Conservation (phyloP, 1,140 invertebrate genomes). For the Nomia melanderi region DNA sequence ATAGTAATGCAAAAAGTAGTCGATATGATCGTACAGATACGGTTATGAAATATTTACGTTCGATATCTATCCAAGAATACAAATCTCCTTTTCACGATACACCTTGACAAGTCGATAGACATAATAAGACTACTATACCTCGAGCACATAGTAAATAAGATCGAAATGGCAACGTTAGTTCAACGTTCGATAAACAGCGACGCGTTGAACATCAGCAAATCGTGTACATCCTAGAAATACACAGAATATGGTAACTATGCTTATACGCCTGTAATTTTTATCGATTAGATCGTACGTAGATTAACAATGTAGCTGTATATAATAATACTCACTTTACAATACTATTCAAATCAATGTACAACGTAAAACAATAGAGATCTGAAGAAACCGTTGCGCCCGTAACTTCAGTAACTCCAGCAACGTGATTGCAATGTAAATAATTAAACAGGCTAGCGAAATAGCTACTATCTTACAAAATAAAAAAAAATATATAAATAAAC, state of each 20-base stretch:
- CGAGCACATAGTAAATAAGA: constrained; percentile 11
- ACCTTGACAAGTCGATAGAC: background rate
- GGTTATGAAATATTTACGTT: constrained; percentile 2
- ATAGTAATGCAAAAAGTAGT: background rate
- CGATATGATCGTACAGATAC: background rate
- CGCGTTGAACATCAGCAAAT: background rate
- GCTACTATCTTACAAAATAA: no score
- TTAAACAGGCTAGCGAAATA: no score
- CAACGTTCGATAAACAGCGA: constrained; percentile 1
- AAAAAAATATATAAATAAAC: no score
- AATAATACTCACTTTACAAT: background rate
- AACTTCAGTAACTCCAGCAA: no score
- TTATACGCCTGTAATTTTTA: background rate
- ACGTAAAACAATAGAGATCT: no score
- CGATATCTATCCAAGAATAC: constrained; percentile 8
- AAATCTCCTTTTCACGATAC: constrained; percentile 12
- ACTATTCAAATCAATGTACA: background rate
- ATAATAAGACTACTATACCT: background rate
- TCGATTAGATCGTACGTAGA: no score
- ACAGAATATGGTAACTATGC: background rate
- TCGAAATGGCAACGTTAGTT: constrained; percentile 7
- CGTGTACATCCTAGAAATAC: background rate
- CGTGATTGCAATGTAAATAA: no score
- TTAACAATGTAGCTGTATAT: background rate
- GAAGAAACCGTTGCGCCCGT: no score